A percentile compares a stretch with the other conserved stretches of the same genome.
Evolutionary conservation across 1,140 invertebrate genomes (phyloP).

Genomic region (Lepidurus apus): DNA sequence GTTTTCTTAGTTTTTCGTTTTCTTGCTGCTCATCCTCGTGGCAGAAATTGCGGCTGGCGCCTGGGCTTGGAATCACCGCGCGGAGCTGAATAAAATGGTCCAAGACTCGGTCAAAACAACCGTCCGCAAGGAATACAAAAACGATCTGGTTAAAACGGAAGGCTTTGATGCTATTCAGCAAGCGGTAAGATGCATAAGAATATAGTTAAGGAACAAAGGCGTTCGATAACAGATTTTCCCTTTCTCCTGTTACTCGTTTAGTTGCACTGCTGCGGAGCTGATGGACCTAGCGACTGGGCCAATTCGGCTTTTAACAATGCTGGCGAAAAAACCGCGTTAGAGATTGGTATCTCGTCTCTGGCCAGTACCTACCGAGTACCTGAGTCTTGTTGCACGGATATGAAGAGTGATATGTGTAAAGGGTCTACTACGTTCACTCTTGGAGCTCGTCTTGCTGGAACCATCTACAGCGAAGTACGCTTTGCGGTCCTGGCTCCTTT

Average conservation of each 20-base stretch:
- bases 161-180: slow-evolving; percentile 65
- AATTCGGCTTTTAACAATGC: slow-evolving; percentile 54
- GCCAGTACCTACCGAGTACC: slow-evolving; percentile 51
- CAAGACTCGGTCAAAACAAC: slow-evolving; percentile 57
- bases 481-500: neutral
- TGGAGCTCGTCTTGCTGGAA: slow-evolving; percentile 46
- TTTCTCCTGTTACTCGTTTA: slow-evolving; percentile 42
- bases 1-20: slow-evolving; percentile 61
- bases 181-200: slow-evolving; percentile 46
- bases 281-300: slow-evolving; percentile 63
- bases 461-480: slow-evolving; percentile 53
- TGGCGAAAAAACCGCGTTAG: slow-evolving; percentile 37
- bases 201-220: too few species aligned
- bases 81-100: slow-evolving; percentile 59
- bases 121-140: slow-evolving; percentile 61
- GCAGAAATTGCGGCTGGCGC: slow-evolving; percentile 66
- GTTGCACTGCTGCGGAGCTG: slow-evolving; percentile 65
- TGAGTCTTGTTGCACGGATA: slow-evolving; percentile 37
- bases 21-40: slow-evolving; percentile 69
- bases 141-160: slow-evolving; percentile 52
- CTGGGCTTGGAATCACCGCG: slow-evolving; percentile 64
- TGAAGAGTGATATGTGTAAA: slow-evolving; percentile 47
- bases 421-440: slow-evolving; percentile 48
- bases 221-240: neutral
- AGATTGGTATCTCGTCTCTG: slow-evolving; percentile 37